Evolutionary conservation across 2,797 vertebrate species (phyloP), one percentile per base, ranked within the genome.

Genomic region (Falco rusticolus): DNA sequence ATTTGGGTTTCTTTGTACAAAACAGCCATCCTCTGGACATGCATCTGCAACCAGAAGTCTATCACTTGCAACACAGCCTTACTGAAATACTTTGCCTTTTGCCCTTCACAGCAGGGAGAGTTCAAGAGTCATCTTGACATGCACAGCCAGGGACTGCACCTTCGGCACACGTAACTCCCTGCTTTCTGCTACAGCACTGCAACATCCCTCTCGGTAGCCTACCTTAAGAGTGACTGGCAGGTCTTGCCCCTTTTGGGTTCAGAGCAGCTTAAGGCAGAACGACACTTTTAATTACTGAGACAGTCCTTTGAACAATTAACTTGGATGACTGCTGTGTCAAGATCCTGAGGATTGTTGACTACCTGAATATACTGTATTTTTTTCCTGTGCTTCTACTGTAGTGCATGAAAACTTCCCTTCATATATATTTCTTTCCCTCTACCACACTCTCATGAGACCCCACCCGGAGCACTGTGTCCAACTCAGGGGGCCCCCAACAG

Each of bases 311-410:
- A 47, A 22, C 53, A 87, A 26, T 13, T 72, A 86, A 50, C 81
- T 87, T 72, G 39, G 66, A 61, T 76, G 24, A 76, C 24, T 43
- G 61, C 59, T 94, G 81, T 56, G 33, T 63, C 11, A 13, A 85
- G 63, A 90, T 90, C 93, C 94, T 93, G 94, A 97, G 92, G 81
- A 90, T 77, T 96, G 95, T 93, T 94, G 85, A 70, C 72, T 82
- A 97, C 92, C 90, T 96, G 94, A 97, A 93, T 63, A 82, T 9
- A 65, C 13, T 68, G 61, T 26, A 3, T 4, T 65, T 43, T 75
- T 78, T 81, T 68, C 10, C 61, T 64, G 24, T 87, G 59, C 45
- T 63, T 85, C 84, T 76, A 45, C n/a, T 3, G 2, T 72, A 97
- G 92, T 94, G 90, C 90, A 89, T 69, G 78, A 93, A 82, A 91